phyloP scores from a whole-genome alignment of 2,888 invertebrate species.

The Platerodrilus igneus region DNA sequence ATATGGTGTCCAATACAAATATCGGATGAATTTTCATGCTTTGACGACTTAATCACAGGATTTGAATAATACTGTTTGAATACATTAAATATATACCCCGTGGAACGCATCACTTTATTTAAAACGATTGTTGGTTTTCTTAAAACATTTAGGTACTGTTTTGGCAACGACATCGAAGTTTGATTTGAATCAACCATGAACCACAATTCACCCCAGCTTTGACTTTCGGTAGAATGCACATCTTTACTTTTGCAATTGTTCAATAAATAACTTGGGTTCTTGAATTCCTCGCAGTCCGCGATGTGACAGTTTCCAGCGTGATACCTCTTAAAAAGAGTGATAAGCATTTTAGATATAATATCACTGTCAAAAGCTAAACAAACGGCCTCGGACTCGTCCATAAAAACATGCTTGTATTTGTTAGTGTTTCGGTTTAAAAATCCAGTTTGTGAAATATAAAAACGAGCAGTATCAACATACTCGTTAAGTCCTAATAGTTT shows the following conservation, averaged over 20 bases:
- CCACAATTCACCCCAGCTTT: slow-evolving; percentile 46
- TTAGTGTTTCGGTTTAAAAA: slow-evolving; percentile 36
- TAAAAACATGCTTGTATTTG: slow-evolving; percentile 42
- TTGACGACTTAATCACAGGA: slow-evolving; percentile 34
- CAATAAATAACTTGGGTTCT: slow-evolving; percentile 2
- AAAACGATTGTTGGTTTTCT: slow-evolving; percentile 38
- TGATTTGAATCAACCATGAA: slow-evolving; percentile 45
- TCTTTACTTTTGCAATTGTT: slow-evolving; percentile 20
- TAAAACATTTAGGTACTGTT: slow-evolving; percentile 38
- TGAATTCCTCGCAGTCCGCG: slow-evolving; percentile 24
- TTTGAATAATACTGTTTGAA: slow-evolving; percentile 41
- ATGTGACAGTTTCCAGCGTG: slow-evolving; percentile 36
- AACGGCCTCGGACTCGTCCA: slow-evolving; percentile 44
- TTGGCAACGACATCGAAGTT: slow-evolving; percentile 42
- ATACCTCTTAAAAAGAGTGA: slow-evolving; percentile 34
- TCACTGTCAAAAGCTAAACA: slow-evolving; percentile 38
- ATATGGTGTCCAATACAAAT: slow-evolving; percentile 38
- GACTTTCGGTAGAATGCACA: slow-evolving; percentile 23
- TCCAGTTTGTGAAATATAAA: slow-evolving; percentile 37
- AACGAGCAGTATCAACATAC: slow-evolving; percentile 40
- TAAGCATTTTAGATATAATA: slow-evolving; percentile 36
- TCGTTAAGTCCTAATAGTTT: slow-evolving; percentile 32
- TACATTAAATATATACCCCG: slow-evolving; percentile 39
- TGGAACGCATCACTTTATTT: slow-evolving; percentile 42
- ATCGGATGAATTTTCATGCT: slow-evolving; percentile 32